Evolutionary conservation across 2,797 vertebrate species (phyloP), one percentile per base, ranked within the genome.

Genomic region (Semaprochilodus insignis): DNA sequence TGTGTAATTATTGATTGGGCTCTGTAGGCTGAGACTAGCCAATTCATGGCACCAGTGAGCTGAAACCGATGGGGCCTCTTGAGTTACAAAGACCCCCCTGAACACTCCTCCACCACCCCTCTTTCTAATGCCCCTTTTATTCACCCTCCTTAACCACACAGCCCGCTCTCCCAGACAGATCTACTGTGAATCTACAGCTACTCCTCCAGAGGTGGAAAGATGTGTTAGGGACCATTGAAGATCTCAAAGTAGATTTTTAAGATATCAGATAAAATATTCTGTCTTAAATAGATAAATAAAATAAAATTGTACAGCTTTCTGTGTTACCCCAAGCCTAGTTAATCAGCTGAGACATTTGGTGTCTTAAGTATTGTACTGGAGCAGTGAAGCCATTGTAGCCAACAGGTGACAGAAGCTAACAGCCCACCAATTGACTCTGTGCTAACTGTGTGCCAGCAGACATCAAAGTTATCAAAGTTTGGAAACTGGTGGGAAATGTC

Each of bases 1-100:
- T 66, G 87, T 31, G 78, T 74, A 71, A 83, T 92, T 93, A 94
- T 94, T 94, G 93, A 93, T 94, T 94, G 93, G 88, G 92, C 91
- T 93, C 93, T 88, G 89, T 91, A 92, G 90, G 91, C 93, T 93
- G 93, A 93, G 93, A 94, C 94, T 91, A 88, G 91, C 92, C 94
- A 95, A 95, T 95, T 94, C 93, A 93, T 87, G 91, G 94, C 94
- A 95, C 88, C 93, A 94, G 87, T 94, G 94, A 93, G 92, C 93
- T 55, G 93, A 95, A 88, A 94, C 93, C 90, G 91, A 94, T 94
- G 93, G 93, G 92, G 91, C 90, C 93, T 94, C 93, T 92, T 92
- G 92, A 92, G 92, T 93, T 95, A 93, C 93, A 92, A 92, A 93
- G 92, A 19, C 21, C 11, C 40, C 48, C 34, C 63, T 51, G 25